Percentiles rank a stretch among this genome's conserved stretches.
phyloP scores from a whole-genome alignment of 2,797 vertebrate species.

The Xiphorhynchus erythropygius region DNA sequence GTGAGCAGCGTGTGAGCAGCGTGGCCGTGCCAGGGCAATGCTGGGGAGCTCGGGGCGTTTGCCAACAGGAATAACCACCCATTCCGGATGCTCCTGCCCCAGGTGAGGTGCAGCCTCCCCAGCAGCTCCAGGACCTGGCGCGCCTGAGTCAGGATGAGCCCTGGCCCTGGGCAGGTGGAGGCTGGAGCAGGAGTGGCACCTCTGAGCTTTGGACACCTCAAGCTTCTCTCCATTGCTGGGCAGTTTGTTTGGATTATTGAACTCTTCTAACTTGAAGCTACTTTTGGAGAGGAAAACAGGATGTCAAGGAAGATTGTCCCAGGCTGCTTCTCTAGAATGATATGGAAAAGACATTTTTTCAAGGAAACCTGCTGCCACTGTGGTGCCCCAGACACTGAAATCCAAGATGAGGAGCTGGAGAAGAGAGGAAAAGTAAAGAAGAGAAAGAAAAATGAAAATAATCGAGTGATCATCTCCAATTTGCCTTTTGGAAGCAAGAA shows the following conservation, averaged over 20 bases:
- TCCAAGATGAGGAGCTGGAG: conserved; percentile 54
- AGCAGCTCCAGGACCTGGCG: conserved; percentile 63
- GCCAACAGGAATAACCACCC: conserved; percentile 4
- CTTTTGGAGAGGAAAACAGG: not conserved
- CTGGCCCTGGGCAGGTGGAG: conserved; percentile 60
- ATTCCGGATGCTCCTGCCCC: not conserved
- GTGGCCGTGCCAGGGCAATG: not conserved
- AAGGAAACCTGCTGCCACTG: conserved; percentile 52
- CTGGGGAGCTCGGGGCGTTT: not conserved
- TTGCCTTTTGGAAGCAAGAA: conserved; percentile 79
- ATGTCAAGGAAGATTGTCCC: conserved; percentile 48
- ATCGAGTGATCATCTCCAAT: conserved; percentile 83
- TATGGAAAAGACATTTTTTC: conserved; percentile 37
- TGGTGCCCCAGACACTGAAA: conserved; percentile 69
- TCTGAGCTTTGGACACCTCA: not conserved
- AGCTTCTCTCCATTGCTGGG: not conserved
- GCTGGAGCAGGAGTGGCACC: conserved; percentile 21
- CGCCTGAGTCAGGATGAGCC: conserved; percentile 60
- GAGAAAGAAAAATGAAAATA: conserved; percentile 78
- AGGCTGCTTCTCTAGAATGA: conserved; percentile 36
- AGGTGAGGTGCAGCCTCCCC: not conserved
- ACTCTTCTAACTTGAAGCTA: not conserved
- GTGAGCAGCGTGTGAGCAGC: not conserved
- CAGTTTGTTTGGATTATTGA: not conserved
- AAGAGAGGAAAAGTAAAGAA: conserved; percentile 72